Base-by-base conservation (phyloP, 2,797 vertebrate genomes). In the Girardinus metallicus region DNA sequence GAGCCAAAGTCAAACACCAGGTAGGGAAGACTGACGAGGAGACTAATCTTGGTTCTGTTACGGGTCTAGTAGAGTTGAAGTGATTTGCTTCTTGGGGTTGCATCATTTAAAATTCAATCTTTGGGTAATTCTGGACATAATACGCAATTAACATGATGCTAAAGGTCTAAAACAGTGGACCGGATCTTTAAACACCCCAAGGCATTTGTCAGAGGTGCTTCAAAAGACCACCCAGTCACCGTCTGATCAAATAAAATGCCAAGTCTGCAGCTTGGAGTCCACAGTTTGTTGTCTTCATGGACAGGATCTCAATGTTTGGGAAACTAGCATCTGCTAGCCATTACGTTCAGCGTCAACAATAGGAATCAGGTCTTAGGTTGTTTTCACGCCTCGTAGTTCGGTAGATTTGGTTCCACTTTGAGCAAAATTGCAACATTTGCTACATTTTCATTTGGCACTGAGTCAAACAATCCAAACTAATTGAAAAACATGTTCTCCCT, bases 11-110 rank as follows among this genome's bases (percentile, higher is more conserved):
- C 46, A 75, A 75, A 60, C 47, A 44, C 68, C 46, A 66, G 77
- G 81, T 83, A 36, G 44, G 44, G 1, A 15, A 73, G 78, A 83
- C 60, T n/a, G 57, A 84, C 3, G 72, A 39, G 78, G 77, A 72
- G 62, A 74, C 79, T 46, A 6, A 44, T 55, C n/a, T 36, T 7
- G 16, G 5, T 41, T 39, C 13, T 41, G 12, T 49, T n/a, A 29
- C 8, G 18, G 13, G 29, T 68, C 29, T 2, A 2, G 36, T 46
- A 16, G 74, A 16, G 9, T 12, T 18, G 36, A 57, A 29, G 51
- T 8, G 43, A 31, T 15, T 64, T 84, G 11, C 12, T 57, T 16
- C 11, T 74, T 55, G 31, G 9, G 46, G 31, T 68, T 29, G 57
- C 29, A 5, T 44, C 1, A 3, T 4, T 53, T 55, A 29, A 64